Percentiles rank a stretch among this genome's conserved stretches.
These are phyloP conservation scores for Ameiurus melas DNA, from an alignment of 2,113 vertebrate genomes.

Conservation along the genomic window DNA sequence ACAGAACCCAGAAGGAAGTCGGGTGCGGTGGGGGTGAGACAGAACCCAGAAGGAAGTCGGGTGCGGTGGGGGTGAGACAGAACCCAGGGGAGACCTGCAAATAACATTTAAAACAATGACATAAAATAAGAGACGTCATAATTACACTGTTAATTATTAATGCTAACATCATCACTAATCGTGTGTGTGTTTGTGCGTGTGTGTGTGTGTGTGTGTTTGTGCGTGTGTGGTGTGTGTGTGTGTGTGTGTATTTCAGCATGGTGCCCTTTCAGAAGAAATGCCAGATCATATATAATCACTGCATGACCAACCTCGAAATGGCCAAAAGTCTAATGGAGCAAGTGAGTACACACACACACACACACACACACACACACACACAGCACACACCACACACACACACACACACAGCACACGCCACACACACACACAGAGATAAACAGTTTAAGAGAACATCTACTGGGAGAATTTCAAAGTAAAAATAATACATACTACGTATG, in stretches of 20 bases:
- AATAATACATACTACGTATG: background rate
- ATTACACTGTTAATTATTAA: background rate
- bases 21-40: too few relatives aligned
- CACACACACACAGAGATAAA: constrained; percentile 4
- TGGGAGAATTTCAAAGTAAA: background rate
- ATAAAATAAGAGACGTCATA: too few relatives aligned
- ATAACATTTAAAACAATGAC: too few relatives aligned
- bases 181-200: background rate
- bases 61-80: too few relatives aligned
- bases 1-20: background rate
- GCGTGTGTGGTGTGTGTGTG: background rate
- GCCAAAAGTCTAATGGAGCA: constrained; percentile 44
- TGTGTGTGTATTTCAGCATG: constrained; percentile 20
- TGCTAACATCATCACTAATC: background rate
- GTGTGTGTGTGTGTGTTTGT: background rate
- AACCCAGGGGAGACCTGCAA: too few relatives aligned
- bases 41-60: too few relatives aligned
- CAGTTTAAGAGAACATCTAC: background rate
- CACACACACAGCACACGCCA: background rate
- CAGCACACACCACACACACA: background rate
- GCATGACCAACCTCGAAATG: constrained; percentile 46
- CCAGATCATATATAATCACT: constrained; percentile 27
- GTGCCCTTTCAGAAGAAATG: constrained; percentile 50
- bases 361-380: constrained; percentile 8
- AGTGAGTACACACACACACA: constrained; percentile 46